Conservation (phyloP, 2,113 vertebrate species). For the Herpetotheres cachinnans region DNA sequence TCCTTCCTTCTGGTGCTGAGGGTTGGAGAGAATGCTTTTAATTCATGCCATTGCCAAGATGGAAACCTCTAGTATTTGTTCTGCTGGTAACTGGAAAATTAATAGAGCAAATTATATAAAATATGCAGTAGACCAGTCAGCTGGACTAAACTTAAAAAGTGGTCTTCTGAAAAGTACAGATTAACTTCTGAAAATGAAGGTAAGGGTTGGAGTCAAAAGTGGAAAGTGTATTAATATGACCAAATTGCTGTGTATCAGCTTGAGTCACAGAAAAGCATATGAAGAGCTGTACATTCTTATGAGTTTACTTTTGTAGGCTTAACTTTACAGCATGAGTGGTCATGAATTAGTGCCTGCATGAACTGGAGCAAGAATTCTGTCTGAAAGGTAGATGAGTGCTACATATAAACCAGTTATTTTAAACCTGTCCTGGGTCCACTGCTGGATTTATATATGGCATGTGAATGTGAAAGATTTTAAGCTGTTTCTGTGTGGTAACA, state of each 20-base stretch:
- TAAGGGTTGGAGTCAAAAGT: not conserved
- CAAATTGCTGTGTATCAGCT: accelerated
- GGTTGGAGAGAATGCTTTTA: not conserved
- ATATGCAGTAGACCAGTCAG: not conserved
- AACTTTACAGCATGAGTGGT: not conserved
- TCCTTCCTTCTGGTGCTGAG: not conserved
- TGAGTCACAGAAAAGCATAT: not conserved
- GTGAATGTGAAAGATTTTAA: not conserved
- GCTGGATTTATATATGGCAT: not conserved
- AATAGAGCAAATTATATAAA: not conserved
- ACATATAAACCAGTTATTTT: not conserved
- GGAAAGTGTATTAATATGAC: not conserved
- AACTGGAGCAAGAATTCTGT: not conserved
- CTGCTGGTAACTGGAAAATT: not conserved
- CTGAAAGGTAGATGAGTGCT: not conserved
- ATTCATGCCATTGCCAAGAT: not conserved
- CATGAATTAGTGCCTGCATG: not conserved
- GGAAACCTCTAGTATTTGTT: not conserved
- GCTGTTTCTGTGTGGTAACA: not conserved
- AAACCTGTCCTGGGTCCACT: not conserved
- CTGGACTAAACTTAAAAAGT: not conserved
- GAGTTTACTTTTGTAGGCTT: not conserved
- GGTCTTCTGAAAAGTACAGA: not conserved
- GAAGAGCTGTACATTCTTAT: not conserved
- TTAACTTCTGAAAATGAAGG: not conserved